Evolutionary conservation across 2,797 vertebrate genomes (phyloP).

Genomic region (Eutrigla gurnardus): DNA sequence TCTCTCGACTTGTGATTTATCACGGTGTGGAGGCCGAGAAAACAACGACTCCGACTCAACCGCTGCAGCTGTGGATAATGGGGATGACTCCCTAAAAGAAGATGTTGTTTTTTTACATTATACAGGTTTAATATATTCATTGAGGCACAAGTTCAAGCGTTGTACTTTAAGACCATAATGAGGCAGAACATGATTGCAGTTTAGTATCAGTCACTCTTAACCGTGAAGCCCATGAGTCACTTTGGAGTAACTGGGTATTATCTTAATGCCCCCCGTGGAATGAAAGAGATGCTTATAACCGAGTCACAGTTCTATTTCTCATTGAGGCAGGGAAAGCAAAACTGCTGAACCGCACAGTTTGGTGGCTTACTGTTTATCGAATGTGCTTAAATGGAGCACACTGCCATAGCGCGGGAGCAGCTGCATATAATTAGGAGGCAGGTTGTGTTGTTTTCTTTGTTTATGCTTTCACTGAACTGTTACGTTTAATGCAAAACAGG

Average conservation of each 20-base stretch:
- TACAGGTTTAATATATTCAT: neutral
- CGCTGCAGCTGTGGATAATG: constrained; percentile 36
- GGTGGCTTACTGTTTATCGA: constrained; percentile 41
- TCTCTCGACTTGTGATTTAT: constrained; percentile 71
- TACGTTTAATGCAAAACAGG: neutral
- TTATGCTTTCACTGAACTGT: neutral
- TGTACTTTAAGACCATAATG: neutral
- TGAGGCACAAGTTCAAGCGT: neutral
- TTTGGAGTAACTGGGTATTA: constrained; percentile 20
- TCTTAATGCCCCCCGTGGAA: constrained; percentile 38
- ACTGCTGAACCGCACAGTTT: constrained; percentile 48
- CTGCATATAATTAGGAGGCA: constrained; percentile 33
- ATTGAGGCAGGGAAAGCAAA: constrained; percentile 42
- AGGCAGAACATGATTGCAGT: neutral
- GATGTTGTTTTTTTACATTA: neutral
- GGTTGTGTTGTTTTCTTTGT: constrained; percentile 5
- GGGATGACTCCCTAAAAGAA: constrained; percentile 18
- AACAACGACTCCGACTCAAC: constrained; percentile 15
- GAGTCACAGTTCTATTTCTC: constrained; percentile 42
- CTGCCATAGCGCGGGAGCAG: constrained; percentile 13
- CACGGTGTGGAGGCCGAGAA: constrained; percentile 49
- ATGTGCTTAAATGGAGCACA: constrained; percentile 47
- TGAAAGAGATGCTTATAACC: constrained; percentile 32
- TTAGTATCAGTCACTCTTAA: constrained; percentile 6
- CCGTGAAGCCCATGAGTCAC: constrained; percentile 33